Evolutionary conservation across 2,113 vertebrate genomes (phyloP), one percentile per base, ranked within the genome.

Genomic region (Turdus rufiventris): DNA sequence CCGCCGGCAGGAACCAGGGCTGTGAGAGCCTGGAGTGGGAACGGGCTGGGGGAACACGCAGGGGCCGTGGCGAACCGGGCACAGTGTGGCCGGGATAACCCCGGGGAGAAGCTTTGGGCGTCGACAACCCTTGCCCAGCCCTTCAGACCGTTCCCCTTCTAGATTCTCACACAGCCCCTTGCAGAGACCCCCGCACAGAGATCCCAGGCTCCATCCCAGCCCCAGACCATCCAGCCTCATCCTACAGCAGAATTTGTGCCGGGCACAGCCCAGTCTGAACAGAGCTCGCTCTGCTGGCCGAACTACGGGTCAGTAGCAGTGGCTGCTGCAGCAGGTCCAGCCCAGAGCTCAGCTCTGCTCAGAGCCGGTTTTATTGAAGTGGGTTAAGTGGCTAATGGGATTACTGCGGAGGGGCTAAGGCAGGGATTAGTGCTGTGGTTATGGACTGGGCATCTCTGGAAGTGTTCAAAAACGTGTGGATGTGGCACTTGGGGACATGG

Each of bases 321-420:
- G 36, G 31, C 74, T 33, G 68, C 77, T 51, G 50, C 10, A 7
- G 65, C 23, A 6, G 3, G 11, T n/a, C 53, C 70, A 47, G 34
- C 67, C 20, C 63, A 61, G 43, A 75, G 54, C 45, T 73, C 18
- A 50, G 43, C 76, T 88, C 70, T 45, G 43, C 72, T 70, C 48
- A 10, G 34, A 85, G 63, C 28, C 12, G 58, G 58, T 48, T 87
- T 94, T 87, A 63, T 56, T 48, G 18, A 73, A 93, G 36, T 18
- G 47, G 91, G 31, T 78, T 89, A 87, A 89, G 57, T 74, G 72
- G 33, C 21, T 91, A 75, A 96, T 60, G 84, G 84, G 67, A 72
- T 94, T 81, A 66, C 67, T 9, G 6, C 4, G 12, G 62, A 51
- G 79, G 8, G 47, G 70, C 45, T 68, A 54, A 73, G 77, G 85